Evolutionary conservation across 2,113 vertebrate genomes (phyloP), one percentile per base, ranked within the genome.

Genomic region (Rhabdomys dilectus): DNA sequence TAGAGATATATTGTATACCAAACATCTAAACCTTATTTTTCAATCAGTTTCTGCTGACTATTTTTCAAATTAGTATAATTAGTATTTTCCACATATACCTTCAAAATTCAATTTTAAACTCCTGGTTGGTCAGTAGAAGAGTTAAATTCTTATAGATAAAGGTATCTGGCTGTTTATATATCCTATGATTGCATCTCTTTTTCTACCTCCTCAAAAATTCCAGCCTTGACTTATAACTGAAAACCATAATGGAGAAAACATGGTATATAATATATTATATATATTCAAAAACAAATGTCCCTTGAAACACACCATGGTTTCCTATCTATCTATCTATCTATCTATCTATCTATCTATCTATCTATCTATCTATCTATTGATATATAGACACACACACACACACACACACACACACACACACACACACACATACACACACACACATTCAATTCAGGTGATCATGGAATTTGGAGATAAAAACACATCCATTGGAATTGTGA

Each of bases 151-250:
- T 87, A 93, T 90, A 95, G 75, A 95, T 42, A 80, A 95, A 93
- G 84, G 80, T 91, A 93, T 95, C 58, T 81, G 89, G 64, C 77
- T 96, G 93, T 96, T 97, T 97, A 91, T 88, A 93, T 85, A 91
- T 93, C 88, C 77, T 64, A 88, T 86, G 72, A 81, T 58, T 62
- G 39, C 82, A 84, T 96, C 86, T 97, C 66, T 90, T 96, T 94
- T 91, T 70, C 81, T 82, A 97, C 94, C 84, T 96, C 87, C 90
- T 98, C 84, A 89, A 95, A 94, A 95, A 53, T 94, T 94, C 82
- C 82, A 96, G 89, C 91, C 82, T 94, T 96, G 36, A 82, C 78
- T 96, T 95, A 53, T 90, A 96, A 95, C 78, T 73, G 75, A 90
- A 78, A 94, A 92, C 58, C 34, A 42, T 77, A 89, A 96, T 45